Conservation (phyloP, 2,888 invertebrate genomes). For the Omphaloscelis lunosa region DNA sequence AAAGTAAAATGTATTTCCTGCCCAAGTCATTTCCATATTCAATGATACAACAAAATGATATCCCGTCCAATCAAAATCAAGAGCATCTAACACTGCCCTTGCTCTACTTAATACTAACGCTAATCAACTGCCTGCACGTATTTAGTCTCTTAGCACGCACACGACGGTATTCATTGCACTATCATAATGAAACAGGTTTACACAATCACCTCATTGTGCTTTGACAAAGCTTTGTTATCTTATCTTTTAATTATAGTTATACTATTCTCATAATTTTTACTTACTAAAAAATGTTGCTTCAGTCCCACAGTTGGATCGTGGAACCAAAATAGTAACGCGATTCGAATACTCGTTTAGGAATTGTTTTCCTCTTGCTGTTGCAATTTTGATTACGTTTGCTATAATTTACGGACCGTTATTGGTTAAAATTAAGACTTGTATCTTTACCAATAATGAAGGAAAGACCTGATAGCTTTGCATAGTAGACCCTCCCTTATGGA, state of each 20-base stretch:
- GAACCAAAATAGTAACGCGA: constrained; percentile 24
- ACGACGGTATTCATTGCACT: constrained; percentile 41
- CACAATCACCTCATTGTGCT: constrained; percentile 63
- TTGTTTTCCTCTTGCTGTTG: constrained; percentile 1
- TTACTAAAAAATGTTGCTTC: constrained; percentile 46
- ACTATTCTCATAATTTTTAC: constrained; percentile 61
- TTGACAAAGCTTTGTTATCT: constrained; percentile 59
- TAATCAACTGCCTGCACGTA: constrained; percentile 33
- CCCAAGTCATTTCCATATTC: constrained; percentile 20
- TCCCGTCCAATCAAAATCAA: constrained; percentile 43
- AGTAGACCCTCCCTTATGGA: no score
- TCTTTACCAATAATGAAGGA: neutral
- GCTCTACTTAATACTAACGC: constrained; percentile 57
- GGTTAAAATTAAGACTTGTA: no score
- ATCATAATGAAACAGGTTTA: constrained; percentile 56
- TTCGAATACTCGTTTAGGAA: constrained; percentile 22
- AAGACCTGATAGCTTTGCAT: no score
- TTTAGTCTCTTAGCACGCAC: constrained; percentile 14
- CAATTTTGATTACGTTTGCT: neutral
- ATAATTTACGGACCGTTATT: no score
- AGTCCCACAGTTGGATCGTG: constrained; percentile 54
- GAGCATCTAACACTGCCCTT: constrained; percentile 52
- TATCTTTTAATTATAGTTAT: constrained; percentile 63
- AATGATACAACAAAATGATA: constrained; percentile 43
- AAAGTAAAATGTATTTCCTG: constrained; percentile 13